Conservation (phyloP, 2,797 vertebrate species). For the Chrosomus eos region DNA sequence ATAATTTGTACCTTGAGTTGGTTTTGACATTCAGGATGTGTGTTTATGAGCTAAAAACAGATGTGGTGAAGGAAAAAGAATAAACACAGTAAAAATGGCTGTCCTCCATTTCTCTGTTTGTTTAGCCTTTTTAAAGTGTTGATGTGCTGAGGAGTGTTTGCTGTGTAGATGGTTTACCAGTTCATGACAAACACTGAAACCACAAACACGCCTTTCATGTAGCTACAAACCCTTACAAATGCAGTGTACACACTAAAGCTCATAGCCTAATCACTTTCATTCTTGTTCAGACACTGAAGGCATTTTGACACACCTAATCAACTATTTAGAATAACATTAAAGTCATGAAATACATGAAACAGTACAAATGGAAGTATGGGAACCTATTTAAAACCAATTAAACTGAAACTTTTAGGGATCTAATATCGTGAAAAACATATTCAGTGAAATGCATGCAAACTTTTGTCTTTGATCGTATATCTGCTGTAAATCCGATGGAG, state of each 20-base stretch:
- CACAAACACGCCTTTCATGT: conserved; percentile 1
- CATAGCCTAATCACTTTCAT: neutral
- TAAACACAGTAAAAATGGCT: conserved; percentile 6
- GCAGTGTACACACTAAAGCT: neutral
- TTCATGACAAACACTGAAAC: conserved; percentile 14
- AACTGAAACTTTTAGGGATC: neutral
- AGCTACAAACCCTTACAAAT: neutral
- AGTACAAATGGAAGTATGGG: neutral
- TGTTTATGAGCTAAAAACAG: conserved; percentile 29
- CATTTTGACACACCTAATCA: neutral
- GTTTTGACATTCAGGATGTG: neutral
- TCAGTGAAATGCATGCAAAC: neutral
- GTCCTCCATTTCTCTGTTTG: neutral
- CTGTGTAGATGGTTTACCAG: neutral
- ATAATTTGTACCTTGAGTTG: neutral
- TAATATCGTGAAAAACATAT: neutral
- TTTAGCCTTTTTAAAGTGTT: neutral
- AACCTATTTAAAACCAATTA: neutral
- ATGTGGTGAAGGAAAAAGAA: conserved; percentile 10
- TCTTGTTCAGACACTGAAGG: neutral
- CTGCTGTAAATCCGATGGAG: neutral
- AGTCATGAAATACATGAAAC: neutral
- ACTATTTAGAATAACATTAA: neutral
- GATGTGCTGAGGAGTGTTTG: conserved; percentile 34
- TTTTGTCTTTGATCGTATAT: neutral